Evolutionary conservation across 2,888 invertebrate species (phyloP), one percentile per base, ranked within the genome.

Genomic region (Lysandra coridon): DNA sequence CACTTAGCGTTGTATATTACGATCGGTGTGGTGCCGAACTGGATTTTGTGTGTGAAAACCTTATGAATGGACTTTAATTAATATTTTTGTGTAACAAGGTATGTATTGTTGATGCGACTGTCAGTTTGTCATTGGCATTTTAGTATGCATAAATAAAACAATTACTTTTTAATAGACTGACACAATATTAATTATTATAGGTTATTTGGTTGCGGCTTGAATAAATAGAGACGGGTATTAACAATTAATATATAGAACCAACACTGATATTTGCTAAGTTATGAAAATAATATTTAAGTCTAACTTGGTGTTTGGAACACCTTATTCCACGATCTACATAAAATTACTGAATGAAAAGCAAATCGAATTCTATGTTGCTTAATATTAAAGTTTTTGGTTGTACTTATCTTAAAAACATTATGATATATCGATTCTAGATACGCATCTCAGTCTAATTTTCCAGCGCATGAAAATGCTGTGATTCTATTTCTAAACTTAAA

Each of bases 41-140:
- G 23, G 49, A 53, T 75, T 44, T 76, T 76, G 76, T 57, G 76
- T 76, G 76, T 37, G 33, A 5, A 30, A 69, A 80, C 81, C 83
- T 80, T 82, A 85, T 88, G 86, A 85, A 88, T 87, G 88, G 90
- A 90, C 89, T 88, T 82, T 88, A 82, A 85, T 86, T 88, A 83
- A 87, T 86, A 86, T 85, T 84, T 86, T 80, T 83, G 83, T 82
- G 82, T 83, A 81, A 49, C 83, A 87, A 91, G 92, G 92, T 92
- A 89, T 78, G 92, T 89, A 81, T 69, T 33, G 2, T 37, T 17
- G 7, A 17, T 4, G 69, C 12, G 14, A 69, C 12, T 14, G 33
- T 33, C 69, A 33, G 6, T 12, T 69, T 30, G 69, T 14, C 4
- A 12, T 30, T 69, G 62, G 6, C 60, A 62, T 62, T 40, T 40